phyloP scores from a whole-genome alignment of 2,888 invertebrate species.

The Euzetes globulus region DNA sequence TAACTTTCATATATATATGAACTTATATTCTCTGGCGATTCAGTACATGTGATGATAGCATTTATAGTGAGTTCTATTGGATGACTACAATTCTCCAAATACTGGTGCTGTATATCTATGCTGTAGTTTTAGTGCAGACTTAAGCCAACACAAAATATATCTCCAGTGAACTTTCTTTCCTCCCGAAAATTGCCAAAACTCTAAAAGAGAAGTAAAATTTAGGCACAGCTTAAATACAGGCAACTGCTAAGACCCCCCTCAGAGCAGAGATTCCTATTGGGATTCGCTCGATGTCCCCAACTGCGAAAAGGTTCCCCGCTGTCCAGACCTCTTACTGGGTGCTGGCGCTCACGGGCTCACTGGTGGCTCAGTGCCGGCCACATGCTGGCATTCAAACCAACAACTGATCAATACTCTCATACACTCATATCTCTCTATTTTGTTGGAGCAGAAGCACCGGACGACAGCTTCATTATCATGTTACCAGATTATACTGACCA shows the following conservation, averaged over 20 bases:
- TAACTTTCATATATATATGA: constrained; percentile 17
- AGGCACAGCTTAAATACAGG: constrained; percentile 18
- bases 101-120: neutral
- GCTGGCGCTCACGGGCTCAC: neutral
- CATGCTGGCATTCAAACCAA: constrained; percentile 18
- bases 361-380: neutral
- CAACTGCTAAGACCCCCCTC: neutral
- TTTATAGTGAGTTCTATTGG: constrained; percentile 13
- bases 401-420: constrained; percentile 16
- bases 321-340: constrained; percentile 22
- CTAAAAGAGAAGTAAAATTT: constrained; percentile 15
- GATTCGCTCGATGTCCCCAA: constrained; percentile 22
- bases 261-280: constrained; percentile 14
- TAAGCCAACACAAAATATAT: neutral
- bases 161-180: neutral
- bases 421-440: constrained; percentile 1
- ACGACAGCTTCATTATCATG: constrained; percentile 22
- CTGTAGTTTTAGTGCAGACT: neutral
- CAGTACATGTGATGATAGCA: constrained; percentile 11
- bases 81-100: neutral
- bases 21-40: constrained; percentile 20
- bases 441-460: neutral
- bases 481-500: constrained; percentile 11
- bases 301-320: constrained; percentile 8
- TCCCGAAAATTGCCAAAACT: constrained; percentile 22